These are phyloP conservation scores for Linnaemya vulpina DNA, from an alignment of 2,888 invertebrate genomes.

Conservation along the genomic window DNA sequence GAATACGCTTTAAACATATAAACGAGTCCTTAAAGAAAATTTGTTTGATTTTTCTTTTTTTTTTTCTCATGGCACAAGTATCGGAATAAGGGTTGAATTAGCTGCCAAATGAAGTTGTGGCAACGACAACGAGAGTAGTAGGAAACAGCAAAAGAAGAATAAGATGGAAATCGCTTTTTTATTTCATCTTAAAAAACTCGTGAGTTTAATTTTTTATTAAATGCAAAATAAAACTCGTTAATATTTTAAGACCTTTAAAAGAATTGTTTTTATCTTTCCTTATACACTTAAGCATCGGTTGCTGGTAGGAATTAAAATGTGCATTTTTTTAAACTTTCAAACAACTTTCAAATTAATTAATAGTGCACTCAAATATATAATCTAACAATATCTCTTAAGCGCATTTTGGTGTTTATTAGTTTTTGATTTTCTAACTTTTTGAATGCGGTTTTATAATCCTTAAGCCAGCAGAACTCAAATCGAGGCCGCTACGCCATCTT, in stretches of 20 bases:
- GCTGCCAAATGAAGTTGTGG: conserved; percentile 52
- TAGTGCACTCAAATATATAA: too few relatives aligned
- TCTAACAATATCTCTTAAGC: too few relatives aligned
- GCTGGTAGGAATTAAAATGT: too few relatives aligned
- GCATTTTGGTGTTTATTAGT: too few relatives aligned
- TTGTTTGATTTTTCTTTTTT: conserved; percentile 50
- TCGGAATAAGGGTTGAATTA: conserved; percentile 68
- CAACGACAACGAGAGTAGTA: conserved; percentile 22
- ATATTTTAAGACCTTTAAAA: conserved; percentile 18
- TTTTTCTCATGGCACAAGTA: conserved; percentile 25
- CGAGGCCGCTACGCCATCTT: too few relatives aligned
- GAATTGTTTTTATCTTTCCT: not conserved
- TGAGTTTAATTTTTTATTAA: conserved; percentile 63
- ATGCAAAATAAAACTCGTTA: conserved; percentile 5
- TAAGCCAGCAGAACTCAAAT: too few relatives aligned
- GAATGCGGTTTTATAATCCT: too few relatives aligned
- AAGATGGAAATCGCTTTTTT: conserved; percentile 22
- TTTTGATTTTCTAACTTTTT: too few relatives aligned
- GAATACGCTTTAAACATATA: conserved; percentile 41
- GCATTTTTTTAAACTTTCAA: too few relatives aligned
- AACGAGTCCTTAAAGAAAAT: conserved; percentile 52
- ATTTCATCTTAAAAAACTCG: conserved; percentile 50
- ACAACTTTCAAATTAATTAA: too few relatives aligned
- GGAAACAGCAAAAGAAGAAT: conserved; percentile 13
- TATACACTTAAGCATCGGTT: too few relatives aligned